A percentile compares a stretch with the other conserved stretches of the same genome.
Conservation (phyloP, 2,888 invertebrate genomes). For the Lasioglossum pauxillum region DNA sequence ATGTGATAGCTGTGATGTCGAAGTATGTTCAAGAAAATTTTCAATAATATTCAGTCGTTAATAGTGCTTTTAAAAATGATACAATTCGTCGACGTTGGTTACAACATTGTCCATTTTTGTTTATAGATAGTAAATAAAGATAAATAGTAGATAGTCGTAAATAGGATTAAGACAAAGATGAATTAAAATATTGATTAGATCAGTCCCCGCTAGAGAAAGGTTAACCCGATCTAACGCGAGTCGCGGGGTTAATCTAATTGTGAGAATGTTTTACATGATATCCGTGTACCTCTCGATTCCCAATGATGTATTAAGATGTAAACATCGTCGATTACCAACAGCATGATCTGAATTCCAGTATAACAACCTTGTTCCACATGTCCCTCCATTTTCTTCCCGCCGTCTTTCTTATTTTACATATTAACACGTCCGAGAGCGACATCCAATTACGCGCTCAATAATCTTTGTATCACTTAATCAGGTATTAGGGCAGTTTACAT, state of each 20-base stretch:
- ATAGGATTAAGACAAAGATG: not conserved
- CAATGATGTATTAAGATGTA: conserved; percentile 29
- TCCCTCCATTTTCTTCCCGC: conserved; percentile 39
- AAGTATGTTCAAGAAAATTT: not conserved
- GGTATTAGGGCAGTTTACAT: conserved; percentile 30
- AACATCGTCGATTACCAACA: conserved; percentile 38
- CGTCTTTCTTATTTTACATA: conserved; percentile 40
- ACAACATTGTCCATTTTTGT: too few species aligned
- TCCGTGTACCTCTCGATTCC: not conserved
- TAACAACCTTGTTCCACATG: conserved; percentile 63
- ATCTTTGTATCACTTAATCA: conserved; percentile 27
- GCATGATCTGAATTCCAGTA: conserved; percentile 32
- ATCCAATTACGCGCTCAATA: conserved; percentile 48
- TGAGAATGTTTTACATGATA: not conserved
- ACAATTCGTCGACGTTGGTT: not conserved
- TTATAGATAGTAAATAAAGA: too few species aligned
- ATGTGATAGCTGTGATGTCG: not conserved
- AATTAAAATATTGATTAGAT: not conserved
- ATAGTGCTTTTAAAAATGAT: not conserved
- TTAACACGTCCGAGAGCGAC: conserved; percentile 41
- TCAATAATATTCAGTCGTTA: not conserved
- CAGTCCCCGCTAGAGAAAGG: not conserved
- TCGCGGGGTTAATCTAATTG: not conserved
- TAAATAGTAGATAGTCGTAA: too few species aligned
- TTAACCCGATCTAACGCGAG: not conserved